Conservation (phyloP, 2,113 vertebrate genomes). For the Alligator sinensis region DNA sequence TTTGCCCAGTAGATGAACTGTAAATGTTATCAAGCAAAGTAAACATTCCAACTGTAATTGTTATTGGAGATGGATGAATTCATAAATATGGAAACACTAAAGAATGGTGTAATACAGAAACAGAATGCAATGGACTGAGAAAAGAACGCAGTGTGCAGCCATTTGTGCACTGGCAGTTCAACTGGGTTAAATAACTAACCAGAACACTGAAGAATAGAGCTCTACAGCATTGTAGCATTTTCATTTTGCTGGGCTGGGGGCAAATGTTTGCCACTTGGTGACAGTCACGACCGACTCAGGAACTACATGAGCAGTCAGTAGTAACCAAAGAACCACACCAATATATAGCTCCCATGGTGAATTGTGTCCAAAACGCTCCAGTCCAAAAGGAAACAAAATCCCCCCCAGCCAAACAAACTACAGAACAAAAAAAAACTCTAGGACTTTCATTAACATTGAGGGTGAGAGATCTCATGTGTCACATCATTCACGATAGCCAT, state of each 20-base stretch:
- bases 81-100: slow-evolving; percentile 72
- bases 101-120: slow-evolving; percentile 61
- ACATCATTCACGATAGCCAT: too few relatives aligned
- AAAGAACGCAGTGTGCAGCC: slow-evolving; percentile 63
- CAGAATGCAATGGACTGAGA: slow-evolving; percentile 55
- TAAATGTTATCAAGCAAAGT: slow-evolving; percentile 76
- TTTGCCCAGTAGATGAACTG: slow-evolving; percentile 72
- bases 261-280: background rate
- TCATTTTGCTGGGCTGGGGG: background rate
- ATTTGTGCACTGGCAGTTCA: slow-evolving; percentile 50
- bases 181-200: slow-evolving; percentile 47
- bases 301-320: too few relatives aligned
- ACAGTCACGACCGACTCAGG: too few relatives aligned
- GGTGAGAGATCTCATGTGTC: too few relatives aligned
- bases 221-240: background rate
- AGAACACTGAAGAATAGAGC: slow-evolving; percentile 32
- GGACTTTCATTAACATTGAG: too few relatives aligned
- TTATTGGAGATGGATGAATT: slow-evolving; percentile 74
- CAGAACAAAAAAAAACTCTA: too few relatives aligned
- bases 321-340: too few relatives aligned
- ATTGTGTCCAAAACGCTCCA: too few relatives aligned
- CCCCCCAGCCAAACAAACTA: too few relatives aligned
- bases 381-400: too few relatives aligned
- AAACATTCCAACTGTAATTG: slow-evolving; percentile 77
- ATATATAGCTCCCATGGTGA: too few relatives aligned